phyloP scores from a whole-genome alignment of 2,797 vertebrate genomes.

The Brachyrhaphis roseni region DNA sequence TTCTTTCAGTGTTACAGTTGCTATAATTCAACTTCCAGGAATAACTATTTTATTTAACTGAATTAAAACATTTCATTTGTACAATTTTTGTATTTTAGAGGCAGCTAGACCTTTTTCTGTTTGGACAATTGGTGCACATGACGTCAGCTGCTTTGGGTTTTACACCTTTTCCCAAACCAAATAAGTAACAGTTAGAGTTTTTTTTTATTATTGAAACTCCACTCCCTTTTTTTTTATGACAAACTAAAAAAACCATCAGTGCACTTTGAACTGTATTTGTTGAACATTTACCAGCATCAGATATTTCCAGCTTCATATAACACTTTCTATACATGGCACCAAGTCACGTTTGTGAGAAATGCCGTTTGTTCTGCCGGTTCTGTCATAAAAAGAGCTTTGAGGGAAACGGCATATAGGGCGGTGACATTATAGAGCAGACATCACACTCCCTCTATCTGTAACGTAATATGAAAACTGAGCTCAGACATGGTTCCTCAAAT shows the following conservation, averaged over 20 bases:
- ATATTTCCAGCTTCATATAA: conserved; percentile 5
- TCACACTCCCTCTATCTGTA: neutral
- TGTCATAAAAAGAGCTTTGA: neutral
- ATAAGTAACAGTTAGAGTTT: conserved; percentile 9
- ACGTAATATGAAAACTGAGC: conserved; percentile 29
- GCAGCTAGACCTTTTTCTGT: neutral
- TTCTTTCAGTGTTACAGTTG: neutral
- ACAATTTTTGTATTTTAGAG: neutral
- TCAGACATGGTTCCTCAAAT: conserved; percentile 30
- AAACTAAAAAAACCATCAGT: neutral
- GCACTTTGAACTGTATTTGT: neutral
- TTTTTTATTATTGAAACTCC: conserved; percentile 25
- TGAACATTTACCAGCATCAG: neutral
- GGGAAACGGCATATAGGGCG: neutral
- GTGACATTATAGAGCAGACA: neutral
- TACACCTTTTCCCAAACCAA: conserved; percentile 4
- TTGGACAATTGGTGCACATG: conserved; percentile 1
- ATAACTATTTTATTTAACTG: neutral
- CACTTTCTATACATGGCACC: neutral
- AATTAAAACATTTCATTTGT: too few species aligned
- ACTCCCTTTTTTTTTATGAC: neutral
- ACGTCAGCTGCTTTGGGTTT: neutral
- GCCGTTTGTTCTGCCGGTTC: neutral
- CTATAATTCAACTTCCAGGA: neutral
- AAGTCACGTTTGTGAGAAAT: neutral